A percentile compares a stretch with the other conserved stretches of the same genome.
phyloP scores from a whole-genome alignment of 2,113 vertebrate species.

The Scartelaos histophorus region DNA sequence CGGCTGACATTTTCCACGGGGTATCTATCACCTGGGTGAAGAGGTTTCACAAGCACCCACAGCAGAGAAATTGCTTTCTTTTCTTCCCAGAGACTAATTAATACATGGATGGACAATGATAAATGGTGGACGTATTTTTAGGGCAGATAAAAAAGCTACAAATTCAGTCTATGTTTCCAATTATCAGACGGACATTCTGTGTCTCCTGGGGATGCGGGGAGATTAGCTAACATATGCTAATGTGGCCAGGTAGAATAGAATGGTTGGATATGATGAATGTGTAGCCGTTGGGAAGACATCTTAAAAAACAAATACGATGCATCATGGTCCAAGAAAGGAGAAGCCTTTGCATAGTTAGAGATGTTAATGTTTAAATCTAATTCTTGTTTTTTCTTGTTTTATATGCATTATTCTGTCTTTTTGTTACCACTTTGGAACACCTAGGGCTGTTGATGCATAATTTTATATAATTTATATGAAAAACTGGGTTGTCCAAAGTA shows the following conservation, averaged over 20 bases:
- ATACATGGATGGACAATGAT: conserved; percentile 64
- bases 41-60: conserved; percentile 57
- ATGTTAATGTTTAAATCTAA: neutral
- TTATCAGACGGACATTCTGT: conserved; percentile 38
- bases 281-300: neutral
- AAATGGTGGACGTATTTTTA: conserved; percentile 42
- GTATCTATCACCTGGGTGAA: conserved; percentile 62
- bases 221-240: conserved; percentile 15
- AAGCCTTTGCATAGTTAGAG: neutral
- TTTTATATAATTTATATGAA: no score
- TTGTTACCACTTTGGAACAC: no score
- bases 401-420: neutral
- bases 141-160: conserved; percentile 53
- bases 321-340: neutral
- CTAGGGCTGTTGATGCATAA: no score
- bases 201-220: conserved; percentile 18
- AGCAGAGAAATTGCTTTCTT: conserved; percentile 44
- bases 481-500: no score
- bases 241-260: neutral
- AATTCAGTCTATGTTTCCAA: conserved; percentile 36
- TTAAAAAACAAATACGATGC: neutral
- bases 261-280: neutral
- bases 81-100: conserved; percentile 66
- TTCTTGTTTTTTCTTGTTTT: neutral
- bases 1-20: conserved; percentile 56